Base-by-base conservation (phyloP, 2,113 vertebrate genomes). In the Numenius arquata region DNA sequence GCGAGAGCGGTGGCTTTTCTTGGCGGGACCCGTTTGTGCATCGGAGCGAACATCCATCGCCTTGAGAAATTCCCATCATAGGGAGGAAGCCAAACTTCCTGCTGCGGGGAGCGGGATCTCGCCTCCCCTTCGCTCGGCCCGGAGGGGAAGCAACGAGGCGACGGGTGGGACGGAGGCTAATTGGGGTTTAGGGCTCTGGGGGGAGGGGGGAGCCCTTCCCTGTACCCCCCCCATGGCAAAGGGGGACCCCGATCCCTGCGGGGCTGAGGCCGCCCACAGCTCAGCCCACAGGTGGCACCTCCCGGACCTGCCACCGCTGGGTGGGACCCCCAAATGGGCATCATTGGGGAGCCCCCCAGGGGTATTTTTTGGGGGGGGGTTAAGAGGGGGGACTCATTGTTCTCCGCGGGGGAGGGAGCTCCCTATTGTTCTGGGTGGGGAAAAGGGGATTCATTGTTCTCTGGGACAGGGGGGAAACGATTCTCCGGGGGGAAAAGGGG, bases 61-160 rank as follows among this genome's bases (percentile, higher is more conserved):
- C 89, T 20, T 7, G 87, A 95, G 89, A 94, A 95, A 95, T 91
- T 95, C 96, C 96, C 94, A 87, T 67, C 96, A 26, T 15, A 9
- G 86, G 86, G 89, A 95, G 94, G 94, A 96, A 96, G 67, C 92
- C 90, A 16, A 95, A 83, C 94, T 95, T 96, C 94, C 96, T 85
- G 94, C 93, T 5, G 71, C 52, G 48, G 76, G 76, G 66, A 86
- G 26, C 7, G 78, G 62, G 82, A 6, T 12, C 65, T 14, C 53
- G 22, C 48, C 85, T 53, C 43, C 25, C 63, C 21, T 34, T 1
- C 29, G 11, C 43, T 18, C 59, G 34, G n/a, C 36, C 56, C 53
- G 14, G 34, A 5, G 63, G 17, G 62, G 66, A 52, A 23, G 19
- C 15, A 8, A 26, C 11, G 29, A 52, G 83, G 90, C 7, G 6